Conservation (phyloP, 2,888 invertebrate species). For the Volucella zonaria region DNA sequence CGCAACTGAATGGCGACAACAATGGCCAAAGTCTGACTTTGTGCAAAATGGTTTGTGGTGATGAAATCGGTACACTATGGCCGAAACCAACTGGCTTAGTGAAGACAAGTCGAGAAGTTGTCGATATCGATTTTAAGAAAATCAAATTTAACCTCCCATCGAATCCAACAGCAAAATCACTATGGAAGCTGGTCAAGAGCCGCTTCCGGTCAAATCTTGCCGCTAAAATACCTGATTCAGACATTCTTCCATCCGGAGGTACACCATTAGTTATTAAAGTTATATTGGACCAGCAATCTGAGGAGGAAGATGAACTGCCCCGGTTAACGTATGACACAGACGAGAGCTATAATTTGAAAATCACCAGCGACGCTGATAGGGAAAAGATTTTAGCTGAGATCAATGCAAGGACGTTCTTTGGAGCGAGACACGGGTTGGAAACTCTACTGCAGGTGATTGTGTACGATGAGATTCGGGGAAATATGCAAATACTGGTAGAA, state of each 20-base stretch:
- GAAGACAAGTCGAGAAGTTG: conserved; percentile 80
- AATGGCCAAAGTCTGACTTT: conserved; percentile 81
- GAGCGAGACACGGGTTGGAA: conserved; percentile 86
- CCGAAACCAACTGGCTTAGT: conserved; percentile 83
- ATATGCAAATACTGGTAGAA: conserved; percentile 85
- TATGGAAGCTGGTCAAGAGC: conserved; percentile 80
- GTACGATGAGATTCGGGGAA: conserved; percentile 81
- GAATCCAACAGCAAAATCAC: conserved; percentile 74
- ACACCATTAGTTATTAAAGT: conserved; percentile 81
- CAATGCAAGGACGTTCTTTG: conserved; percentile 84
- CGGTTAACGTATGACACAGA: conserved; percentile 83
- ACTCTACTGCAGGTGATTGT: conserved; percentile 82
- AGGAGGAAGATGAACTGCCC: conserved; percentile 61
- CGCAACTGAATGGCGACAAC: conserved; percentile 78
- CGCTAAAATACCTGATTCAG: conserved; percentile 78
- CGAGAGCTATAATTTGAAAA: conserved; percentile 83
- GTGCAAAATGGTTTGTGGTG: conserved; percentile 83
- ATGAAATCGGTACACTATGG: conserved; percentile 82
- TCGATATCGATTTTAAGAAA: conserved; percentile 81
- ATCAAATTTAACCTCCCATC: conserved; percentile 80
- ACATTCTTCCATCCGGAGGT: conserved; percentile 80
- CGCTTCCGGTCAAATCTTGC: conserved; percentile 79
- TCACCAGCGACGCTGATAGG: conserved; percentile 77
- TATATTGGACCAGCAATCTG: conserved; percentile 76
- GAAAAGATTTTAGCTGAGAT: conserved; percentile 83